A percentile compares a stretch with the other conserved stretches of the same genome.
Evolutionary conservation across 1,140 invertebrate species (phyloP).

Genomic region (Neodiprion pinetum): DNA sequence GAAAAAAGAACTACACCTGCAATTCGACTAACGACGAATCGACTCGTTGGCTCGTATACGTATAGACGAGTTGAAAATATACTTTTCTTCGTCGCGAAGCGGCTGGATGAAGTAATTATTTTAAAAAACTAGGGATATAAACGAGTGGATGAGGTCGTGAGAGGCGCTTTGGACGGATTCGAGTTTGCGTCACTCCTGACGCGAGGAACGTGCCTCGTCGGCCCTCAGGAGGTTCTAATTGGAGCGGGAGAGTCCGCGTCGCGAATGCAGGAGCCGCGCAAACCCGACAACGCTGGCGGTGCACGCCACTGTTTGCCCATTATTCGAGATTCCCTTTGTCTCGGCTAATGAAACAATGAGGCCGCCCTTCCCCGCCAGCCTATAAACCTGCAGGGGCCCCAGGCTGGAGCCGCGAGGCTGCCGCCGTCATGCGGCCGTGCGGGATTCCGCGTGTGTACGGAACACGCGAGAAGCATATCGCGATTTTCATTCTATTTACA

Average conservation of each 20-base stretch:
- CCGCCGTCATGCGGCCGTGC: neutral
- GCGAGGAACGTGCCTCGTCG: slow-evolving; percentile 50
- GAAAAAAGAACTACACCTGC: too few species aligned
- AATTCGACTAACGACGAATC: too few species aligned
- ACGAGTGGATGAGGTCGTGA: neutral
- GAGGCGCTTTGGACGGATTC: neutral
- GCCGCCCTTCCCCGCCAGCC: slow-evolving; percentile 27
- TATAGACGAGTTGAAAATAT: too few species aligned
- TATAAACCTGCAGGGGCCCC: neutral
- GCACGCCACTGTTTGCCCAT: slow-evolving; percentile 62
- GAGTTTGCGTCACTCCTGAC: slow-evolving; percentile 21
- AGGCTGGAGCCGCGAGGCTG: neutral
- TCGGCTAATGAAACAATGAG: slow-evolving; percentile 63
- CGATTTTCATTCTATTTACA: too few species aligned
- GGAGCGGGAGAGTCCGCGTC: slow-evolving; percentile 46
- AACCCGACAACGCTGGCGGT: slow-evolving; percentile 42
- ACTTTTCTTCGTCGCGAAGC: too few species aligned
- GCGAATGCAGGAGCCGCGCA: slow-evolving; percentile 19
- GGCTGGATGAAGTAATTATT: too few species aligned
- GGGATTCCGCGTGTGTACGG: neutral
- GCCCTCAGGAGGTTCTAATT: slow-evolving; percentile 55
- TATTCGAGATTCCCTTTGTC: slow-evolving; percentile 64
- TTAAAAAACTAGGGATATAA: neutral
- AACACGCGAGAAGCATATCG: neutral
- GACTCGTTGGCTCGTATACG: too few species aligned